A percentile compares a stretch with the other conserved stretches of the same genome.
These are phyloP conservation scores for Parapristionchus giblindavisi DNA, from an alignment of 2,888 invertebrate genomes.

Conservation along the genomic window DNA sequence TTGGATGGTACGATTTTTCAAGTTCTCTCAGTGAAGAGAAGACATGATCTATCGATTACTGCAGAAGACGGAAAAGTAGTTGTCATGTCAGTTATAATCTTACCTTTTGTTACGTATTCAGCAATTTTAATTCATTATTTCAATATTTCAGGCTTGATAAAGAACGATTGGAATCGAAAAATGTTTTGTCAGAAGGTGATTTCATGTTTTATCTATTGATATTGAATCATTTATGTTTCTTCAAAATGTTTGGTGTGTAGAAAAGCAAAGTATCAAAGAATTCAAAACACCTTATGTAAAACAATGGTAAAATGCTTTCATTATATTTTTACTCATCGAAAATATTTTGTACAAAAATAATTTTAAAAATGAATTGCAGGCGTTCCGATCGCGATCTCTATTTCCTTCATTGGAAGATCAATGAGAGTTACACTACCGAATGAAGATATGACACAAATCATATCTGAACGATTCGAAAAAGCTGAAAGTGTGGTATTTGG, in stretches of 20 bases:
- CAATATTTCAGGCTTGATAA: no score
- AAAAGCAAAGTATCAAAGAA: no score
- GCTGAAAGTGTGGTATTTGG: not conserved
- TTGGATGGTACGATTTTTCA: conserved; percentile 1
- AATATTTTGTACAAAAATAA: not conserved
- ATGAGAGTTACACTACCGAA: not conserved
- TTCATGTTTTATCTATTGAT: not conserved
- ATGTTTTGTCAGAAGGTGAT: not conserved
- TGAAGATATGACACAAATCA: conserved; percentile 2
- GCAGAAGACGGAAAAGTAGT: conserved; percentile 5
- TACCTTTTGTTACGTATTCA: not conserved
- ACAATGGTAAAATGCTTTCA: not conserved
- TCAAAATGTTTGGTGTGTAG: not conserved
- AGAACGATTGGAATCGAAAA: no score
- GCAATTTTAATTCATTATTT: no score
- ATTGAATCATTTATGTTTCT: not conserved
- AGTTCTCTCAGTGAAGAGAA: not conserved
- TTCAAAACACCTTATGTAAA: not conserved
- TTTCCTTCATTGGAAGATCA: conserved; percentile 7
- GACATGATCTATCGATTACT: not conserved
- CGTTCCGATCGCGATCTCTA: not conserved
- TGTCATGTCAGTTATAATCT: not conserved
- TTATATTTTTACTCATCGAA: not conserved
- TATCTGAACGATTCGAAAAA: not conserved
- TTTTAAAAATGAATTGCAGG: not conserved